Evolutionary conservation across 2,888 invertebrate genomes (phyloP), one percentile per base, ranked within the genome.

Genomic region (Stenotaenia linearis): DNA sequence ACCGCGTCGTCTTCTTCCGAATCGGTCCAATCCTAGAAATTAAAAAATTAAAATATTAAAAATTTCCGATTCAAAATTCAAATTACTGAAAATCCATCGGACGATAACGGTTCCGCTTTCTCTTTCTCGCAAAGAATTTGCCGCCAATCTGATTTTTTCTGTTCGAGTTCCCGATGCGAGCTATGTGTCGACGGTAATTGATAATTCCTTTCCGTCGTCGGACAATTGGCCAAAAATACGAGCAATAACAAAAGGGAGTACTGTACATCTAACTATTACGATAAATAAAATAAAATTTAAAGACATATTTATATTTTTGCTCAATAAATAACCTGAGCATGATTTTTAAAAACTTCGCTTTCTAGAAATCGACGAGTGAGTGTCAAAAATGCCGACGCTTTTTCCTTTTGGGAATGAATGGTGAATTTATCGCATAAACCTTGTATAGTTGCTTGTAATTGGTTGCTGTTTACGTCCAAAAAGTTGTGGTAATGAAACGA

Each of bases 341-440:
- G 77, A 25, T 12, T 45, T 40, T 77, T 77, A 12, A 77, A 40
- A 1, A 77, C 23, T 5, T 37, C 45, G 23, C 77, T 77, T 9
- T 77, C 45, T 4, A 77, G 12, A 45, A 77, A 77, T 45, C 10
- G 35, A 40, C n/a, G n/a, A 37, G 77, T 77, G 1, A 77, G 28
- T 1, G 35, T n/a, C 23, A 45, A 45, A 77, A 77, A 45, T 9
- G 77, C 77, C 6, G 10, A 12, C 15, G 77, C 77, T n/a, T 77
- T 77, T 9, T 40, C 77, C 37, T 28, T 77, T n/a, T 77, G 77
- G n/a, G 77, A 77, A 15, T 77, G 77, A 23, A 77, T 45, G 7
- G 18, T 25, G 9, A 77, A 45, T 40, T 77, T 77, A n/a, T 77
- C 45, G 23, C 40, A 45, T n/a, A 77, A 23, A 45, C 77, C 77